phyloP scores from a whole-genome alignment of 37 sponge, comb jelly and placozoan species.

The Eunapius fragilis region DNA sequence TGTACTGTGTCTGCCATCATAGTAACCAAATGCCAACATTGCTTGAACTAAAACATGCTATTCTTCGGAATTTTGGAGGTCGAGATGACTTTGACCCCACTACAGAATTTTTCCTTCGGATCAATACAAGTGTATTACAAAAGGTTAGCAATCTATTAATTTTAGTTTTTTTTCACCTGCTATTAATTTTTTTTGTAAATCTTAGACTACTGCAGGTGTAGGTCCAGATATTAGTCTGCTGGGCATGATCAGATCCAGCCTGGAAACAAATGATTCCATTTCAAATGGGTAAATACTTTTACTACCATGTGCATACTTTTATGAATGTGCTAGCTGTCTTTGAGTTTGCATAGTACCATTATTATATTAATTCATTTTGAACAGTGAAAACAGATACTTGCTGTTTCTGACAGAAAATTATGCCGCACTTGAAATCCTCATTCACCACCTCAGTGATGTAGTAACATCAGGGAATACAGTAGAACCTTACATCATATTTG shows the following conservation, averaged over 20 bases:
- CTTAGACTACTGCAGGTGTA: too few species aligned
- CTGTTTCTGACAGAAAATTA: conserved; percentile 79
- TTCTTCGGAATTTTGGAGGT: conserved; percentile 69
- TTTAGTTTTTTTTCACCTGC: too few species aligned
- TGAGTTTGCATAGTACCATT: neutral
- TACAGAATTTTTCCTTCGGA: neutral
- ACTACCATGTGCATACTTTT: too few species aligned
- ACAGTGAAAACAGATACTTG: conserved; percentile 66
- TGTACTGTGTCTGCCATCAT: conserved; percentile 38
- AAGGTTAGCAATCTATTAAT: too few species aligned
- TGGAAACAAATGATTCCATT: conserved; percentile 2
- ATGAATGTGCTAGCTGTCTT: too few species aligned
- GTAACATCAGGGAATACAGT: neutral
- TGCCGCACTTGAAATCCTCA: conserved; percentile 64
- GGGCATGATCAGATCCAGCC: conserved; percentile 21
- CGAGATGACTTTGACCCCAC: conserved; percentile 11
- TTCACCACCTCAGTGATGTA: neutral
- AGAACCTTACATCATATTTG: conserved; percentile 70
- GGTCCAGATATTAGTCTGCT: neutral
- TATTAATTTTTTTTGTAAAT: too few species aligned
- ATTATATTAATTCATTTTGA: conserved; percentile 5
- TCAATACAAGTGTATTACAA: too few species aligned
- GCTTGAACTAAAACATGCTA: conserved; percentile 51
- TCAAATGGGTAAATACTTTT: conserved; percentile 30
- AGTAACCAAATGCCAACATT: conserved; percentile 5